A percentile compares a stretch with the other conserved stretches of the same genome.
Evolutionary conservation across 2,888 invertebrate genomes (phyloP).

Genomic region (Clepsis dumicolana): DNA sequence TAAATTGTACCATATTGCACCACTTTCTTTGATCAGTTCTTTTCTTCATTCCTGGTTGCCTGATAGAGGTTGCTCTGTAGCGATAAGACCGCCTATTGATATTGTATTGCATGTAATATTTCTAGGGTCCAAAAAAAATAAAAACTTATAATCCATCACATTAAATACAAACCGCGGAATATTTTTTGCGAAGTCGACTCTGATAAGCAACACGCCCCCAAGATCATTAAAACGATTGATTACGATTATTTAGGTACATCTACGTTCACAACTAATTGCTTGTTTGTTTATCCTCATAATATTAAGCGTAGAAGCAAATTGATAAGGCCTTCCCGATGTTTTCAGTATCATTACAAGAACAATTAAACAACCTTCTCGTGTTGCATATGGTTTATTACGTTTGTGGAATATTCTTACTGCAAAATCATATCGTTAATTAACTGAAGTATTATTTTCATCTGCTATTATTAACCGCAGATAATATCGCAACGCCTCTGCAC

Average conservation of each 20-base stretch:
- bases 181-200: not conserved
- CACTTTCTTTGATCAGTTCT: too few relatives aligned
- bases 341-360: slow-evolving; percentile 17
- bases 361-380: slow-evolving; percentile 21
- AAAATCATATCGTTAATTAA: slow-evolving; percentile 2
- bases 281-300: slow-evolving; percentile 36
- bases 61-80: too few relatives aligned
- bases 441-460: not conserved
- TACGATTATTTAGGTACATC: slow-evolving; percentile 26
- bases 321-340: slow-evolving; percentile 31
- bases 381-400: slow-evolving; percentile 7
- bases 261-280: slow-evolving; percentile 30
- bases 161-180: not conserved
- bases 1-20: too few relatives aligned
- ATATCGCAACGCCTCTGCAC: too few relatives aligned
- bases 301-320: slow-evolving; percentile 32
- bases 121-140: too few relatives aligned
- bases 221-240: slow-evolving; percentile 29
- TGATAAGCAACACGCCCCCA: slow-evolving; percentile 27
- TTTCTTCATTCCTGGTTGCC: too few relatives aligned
- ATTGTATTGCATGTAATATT: too few relatives aligned
- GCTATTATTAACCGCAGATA: not conserved
- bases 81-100: too few relatives aligned
- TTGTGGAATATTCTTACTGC: not conserved
- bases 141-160: not conserved